Evolutionary conservation across 2,113 vertebrate species (phyloP), one percentile per base, ranked within the genome.

Genomic region (Microtus oregoni): DNA sequence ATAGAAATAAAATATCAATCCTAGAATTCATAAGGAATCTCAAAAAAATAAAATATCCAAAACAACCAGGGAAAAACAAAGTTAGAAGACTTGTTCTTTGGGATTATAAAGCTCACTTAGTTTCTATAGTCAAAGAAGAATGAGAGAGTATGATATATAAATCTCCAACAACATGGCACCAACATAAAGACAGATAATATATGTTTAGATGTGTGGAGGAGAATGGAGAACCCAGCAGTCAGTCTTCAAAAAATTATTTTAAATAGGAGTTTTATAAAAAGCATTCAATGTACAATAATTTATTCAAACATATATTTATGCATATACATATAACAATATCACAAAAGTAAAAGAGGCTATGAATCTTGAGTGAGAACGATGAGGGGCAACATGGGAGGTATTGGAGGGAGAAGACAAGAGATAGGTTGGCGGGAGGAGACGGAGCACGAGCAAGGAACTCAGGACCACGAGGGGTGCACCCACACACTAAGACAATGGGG

Each of bases 1-100:
- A 38, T 14, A 91, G 44, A 88, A 93, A 88, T 58, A 91, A 30
- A 73, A 89, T 86, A 90, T 67, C 26, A 24, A 55, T 76, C 61
- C 1, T 72, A 93, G 85, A 88, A 82, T 85, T 90, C 65, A 89
- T 58, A 68, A 28, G 30, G 24, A 68, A 73, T 90, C 41, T 78
- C 47, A 35, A 32, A 79, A 7, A 81, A 55, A 81, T 6, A 68
- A 35, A 83, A 70, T 88, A 91, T 68, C 32, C 38, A 82, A 65
- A 68, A 28, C 12, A 68, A 76, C 38, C 24, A 68, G 55, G n/a
- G 47, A 67, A 30, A 67, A 67, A 67, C 30, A 67, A 67, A 67
- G 65, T 30, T 67, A 67, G 10, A 30, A 11, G 65, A 32, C 65
- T 67, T 67, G 65, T 32, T 67, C 28, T 67, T 32, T 67, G 65